phyloP scores from a whole-genome alignment of 2,113 vertebrate genomes.

The Zapus hudsonius region DNA sequence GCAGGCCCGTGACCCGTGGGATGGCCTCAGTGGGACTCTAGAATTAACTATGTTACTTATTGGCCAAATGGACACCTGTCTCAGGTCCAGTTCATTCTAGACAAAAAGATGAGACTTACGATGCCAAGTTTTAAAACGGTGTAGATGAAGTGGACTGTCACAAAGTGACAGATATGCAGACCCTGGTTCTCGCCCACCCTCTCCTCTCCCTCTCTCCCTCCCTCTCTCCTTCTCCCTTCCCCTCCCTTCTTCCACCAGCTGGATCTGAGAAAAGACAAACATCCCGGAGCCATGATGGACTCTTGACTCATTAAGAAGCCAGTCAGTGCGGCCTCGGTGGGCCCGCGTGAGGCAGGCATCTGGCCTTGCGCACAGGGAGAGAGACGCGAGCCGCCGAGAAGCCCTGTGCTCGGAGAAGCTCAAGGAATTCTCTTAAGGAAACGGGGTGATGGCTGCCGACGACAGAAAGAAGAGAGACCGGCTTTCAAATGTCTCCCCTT shows the following conservation, averaged over 20 bases:
- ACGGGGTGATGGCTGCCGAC: background rate
- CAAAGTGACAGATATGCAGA: background rate
- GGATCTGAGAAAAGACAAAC: background rate
- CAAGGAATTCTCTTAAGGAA: background rate
- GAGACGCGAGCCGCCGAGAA: background rate
- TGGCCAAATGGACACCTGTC: background rate
- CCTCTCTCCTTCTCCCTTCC: too few relatives aligned
- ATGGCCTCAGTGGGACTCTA: background rate
- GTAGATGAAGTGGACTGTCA: background rate
- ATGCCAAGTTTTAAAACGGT: background rate
- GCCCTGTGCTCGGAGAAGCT: background rate
- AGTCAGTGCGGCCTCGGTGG: background rate
- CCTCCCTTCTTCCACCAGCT: fast-evolving
- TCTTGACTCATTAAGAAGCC: background rate
- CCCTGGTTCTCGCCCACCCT: background rate
- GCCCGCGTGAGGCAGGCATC: too few relatives aligned
- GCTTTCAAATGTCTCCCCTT: background rate
- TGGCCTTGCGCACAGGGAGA: background rate
- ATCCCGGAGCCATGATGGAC: background rate
- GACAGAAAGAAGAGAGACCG: background rate
- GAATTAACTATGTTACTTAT: background rate
- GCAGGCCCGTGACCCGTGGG: background rate
- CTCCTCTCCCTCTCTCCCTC: fast-evolving
- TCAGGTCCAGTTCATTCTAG: background rate
- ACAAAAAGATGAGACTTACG: background rate